Evolutionary conservation across 2,797 vertebrate species (phyloP).

Genomic region (Enteromius argenteus): DNA sequence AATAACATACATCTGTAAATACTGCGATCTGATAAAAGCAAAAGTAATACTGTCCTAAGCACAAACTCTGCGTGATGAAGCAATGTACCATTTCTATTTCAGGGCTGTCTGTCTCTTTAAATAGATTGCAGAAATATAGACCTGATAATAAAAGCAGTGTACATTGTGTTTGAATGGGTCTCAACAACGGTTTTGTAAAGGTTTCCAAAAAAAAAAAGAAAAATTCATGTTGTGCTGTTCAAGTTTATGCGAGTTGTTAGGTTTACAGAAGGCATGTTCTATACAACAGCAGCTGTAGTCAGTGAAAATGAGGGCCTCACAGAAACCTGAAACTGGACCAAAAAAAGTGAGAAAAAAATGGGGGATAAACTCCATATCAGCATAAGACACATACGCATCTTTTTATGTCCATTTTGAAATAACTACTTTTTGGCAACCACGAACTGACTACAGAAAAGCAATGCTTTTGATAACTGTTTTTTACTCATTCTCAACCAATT

Average conservation of each 20-base stretch:
- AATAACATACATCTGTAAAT: slow-evolving; percentile 70
- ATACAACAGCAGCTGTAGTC: slow-evolving; percentile 59
- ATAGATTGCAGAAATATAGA: slow-evolving; percentile 27
- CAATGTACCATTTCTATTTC: slow-evolving; percentile 4
- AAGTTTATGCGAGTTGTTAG: slow-evolving; percentile 33
- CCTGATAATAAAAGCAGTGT: slow-evolving; percentile 52
- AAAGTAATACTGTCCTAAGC: slow-evolving; percentile 57
- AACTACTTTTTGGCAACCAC: slow-evolving; percentile 66
- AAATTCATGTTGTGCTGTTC: slow-evolving; percentile 53
- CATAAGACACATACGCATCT: slow-evolving; percentile 53
- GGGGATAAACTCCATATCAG: slow-evolving; percentile 55
- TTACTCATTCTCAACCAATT: slow-evolving; percentile 70
- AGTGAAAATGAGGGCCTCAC: slow-evolving; percentile 63
- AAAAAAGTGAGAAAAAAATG: slow-evolving; percentile 42
- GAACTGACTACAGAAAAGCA: slow-evolving; percentile 71
- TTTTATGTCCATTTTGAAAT: slow-evolving; percentile 53
- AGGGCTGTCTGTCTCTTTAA: slow-evolving; percentile 36
- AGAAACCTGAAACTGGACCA: slow-evolving; percentile 65
- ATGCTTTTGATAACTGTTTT: slow-evolving; percentile 47
- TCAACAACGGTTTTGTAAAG: neutral
- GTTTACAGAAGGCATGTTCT: slow-evolving; percentile 59
- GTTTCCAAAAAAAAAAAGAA: neutral
- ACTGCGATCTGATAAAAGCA: slow-evolving; percentile 56
- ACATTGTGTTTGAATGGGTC: slow-evolving; percentile 35
- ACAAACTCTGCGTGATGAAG: slow-evolving; percentile 49